A percentile compares a stretch with the other conserved stretches of the same genome.
These are phyloP conservation scores for Amphiprion clarkii DNA, from an alignment of 2,797 vertebrate species.

Conservation along the genomic window DNA sequence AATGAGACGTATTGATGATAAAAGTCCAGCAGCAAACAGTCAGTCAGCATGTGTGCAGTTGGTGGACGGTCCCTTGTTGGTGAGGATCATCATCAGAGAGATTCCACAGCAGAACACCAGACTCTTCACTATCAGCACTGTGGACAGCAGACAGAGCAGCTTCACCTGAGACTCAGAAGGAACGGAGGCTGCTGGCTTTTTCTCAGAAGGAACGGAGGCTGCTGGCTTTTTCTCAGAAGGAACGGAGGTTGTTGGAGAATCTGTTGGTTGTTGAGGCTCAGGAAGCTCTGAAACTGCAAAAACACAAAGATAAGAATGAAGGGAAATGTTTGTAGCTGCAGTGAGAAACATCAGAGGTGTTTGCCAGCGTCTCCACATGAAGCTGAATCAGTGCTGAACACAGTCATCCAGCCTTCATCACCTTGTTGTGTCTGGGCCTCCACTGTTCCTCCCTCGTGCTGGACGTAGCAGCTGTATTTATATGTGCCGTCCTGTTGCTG, in stretches of 20 bases:
- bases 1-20: too few species aligned
- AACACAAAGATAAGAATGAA: not conserved
- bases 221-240: too few species aligned
- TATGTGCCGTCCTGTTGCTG: not conserved
- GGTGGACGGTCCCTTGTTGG: conserved; percentile 27
- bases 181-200: too few species aligned
- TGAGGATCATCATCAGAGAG: conserved; percentile 39
- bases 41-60: not conserved
- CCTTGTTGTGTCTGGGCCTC: not conserved
- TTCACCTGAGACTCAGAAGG: conserved; percentile 5
- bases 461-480: conserved; percentile 38
- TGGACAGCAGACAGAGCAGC: conserved; percentile 41
- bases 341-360: not conserved
- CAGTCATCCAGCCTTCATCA: not conserved
- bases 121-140: conserved; percentile 54
- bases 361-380: conserved; percentile 8
- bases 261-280: not conserved
- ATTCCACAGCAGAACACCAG: conserved; percentile 29
- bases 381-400: conserved; percentile 1
- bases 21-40: too few species aligned
- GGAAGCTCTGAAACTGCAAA: not conserved
- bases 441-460: conserved; percentile 14
- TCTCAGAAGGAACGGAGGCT: too few species aligned
- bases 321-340: not conserved
- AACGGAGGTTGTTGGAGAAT: too few species aligned